Evolutionary conservation across 2,113 vertebrate species (phyloP), one percentile per base, ranked within the genome.

Genomic region (Machaerirhynchus nigripectus): DNA sequence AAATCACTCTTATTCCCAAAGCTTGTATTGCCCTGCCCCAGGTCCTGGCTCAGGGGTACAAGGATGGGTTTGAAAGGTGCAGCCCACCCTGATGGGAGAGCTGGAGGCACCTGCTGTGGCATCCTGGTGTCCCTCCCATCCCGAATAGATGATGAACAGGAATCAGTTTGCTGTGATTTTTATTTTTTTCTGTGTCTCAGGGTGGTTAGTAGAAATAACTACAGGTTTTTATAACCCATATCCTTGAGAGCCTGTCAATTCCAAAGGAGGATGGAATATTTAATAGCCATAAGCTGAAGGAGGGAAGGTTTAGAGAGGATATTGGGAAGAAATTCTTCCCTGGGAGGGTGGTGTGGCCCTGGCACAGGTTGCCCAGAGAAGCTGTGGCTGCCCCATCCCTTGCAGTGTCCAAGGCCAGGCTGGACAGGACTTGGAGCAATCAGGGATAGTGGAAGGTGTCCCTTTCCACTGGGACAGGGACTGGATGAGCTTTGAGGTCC

Each of bases 1-100:
- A 52, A 63, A 14, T 13, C 16, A 3, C 46, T 42, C 10, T 33
- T 20, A 22, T 6, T 16, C 31, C 64, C 56, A 73, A 24, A 35
- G 35, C 24, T 56, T 0, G 0, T 15, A 5, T 7, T 40, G 44
- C 35, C 59, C 35, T 0, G 0, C 15, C 3, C 39, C 20, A 40
- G 35, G 21, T 49, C 59, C n/a, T 20, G 52, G 17, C 76, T 57
- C 56, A 6, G 7, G 33, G 56, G 3, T 4, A 17, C 33, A 15
- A 18, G 37, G 37, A 12, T 3, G 40, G 40, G 5, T 55, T n/a
- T 6, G 4, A 19, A 56, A 60, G 70, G 79, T 65, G 33, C 26
- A 30, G 3, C 47, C 35, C 14, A 11, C 10, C 33, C 49, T 10
- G 7, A 2, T 5, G 31, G 5, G 3, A 13, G 13, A 23, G 30